phyloP scores from a whole-genome alignment of 1,140 invertebrate genomes.

The Drosophila fuyamai region DNA sequence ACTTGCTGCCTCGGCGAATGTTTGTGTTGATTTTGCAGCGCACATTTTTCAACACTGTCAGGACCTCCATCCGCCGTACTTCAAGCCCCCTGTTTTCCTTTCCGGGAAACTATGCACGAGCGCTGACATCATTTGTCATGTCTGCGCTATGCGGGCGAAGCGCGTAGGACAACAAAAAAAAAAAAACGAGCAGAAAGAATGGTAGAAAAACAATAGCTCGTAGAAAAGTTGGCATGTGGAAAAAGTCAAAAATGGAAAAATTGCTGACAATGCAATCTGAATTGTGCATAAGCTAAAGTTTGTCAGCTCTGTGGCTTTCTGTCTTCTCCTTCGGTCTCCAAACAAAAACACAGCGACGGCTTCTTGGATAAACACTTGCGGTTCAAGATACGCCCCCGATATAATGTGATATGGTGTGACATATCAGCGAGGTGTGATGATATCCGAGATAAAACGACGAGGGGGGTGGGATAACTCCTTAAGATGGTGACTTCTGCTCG shows the following conservation, averaged over 20 bases:
- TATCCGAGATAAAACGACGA: conserved; percentile 5
- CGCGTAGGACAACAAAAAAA: conserved; percentile 21
- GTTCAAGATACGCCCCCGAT: conserved; percentile 19
- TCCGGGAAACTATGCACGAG: conserved; percentile 57
- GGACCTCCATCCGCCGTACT: conserved; percentile 2
- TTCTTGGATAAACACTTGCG: conserved; percentile 57
- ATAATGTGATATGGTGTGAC: conserved; percentile 40
- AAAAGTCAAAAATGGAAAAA: conserved; percentile 68
- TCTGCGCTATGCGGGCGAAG: conserved; percentile 34
- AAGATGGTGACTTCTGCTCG: background rate
- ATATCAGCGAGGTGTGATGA: conserved; percentile 41
- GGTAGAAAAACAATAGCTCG: conserved; percentile 67
- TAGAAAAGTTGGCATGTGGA: conserved; percentile 71
- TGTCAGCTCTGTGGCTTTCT: conserved; percentile 22
- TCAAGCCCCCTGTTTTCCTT: conserved; percentile 20
- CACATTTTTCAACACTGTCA: conserved; percentile 62
- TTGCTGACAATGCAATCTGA: conserved; percentile 69
- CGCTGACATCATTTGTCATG: conserved; percentile 77
- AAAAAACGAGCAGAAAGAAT: conserved; percentile 2
- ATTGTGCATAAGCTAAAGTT: conserved; percentile 72
- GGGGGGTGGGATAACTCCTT: background rate
- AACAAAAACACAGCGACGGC: conserved; percentile 18
- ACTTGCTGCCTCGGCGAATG: conserved; percentile 37
- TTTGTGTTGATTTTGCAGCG: conserved; percentile 57
- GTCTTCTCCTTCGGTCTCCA: background rate